Percentiles rank a stretch among this genome's conserved stretches.
Evolutionary conservation across 1,140 invertebrate genomes (phyloP).

Genomic region (Steinernema feltiae): DNA sequence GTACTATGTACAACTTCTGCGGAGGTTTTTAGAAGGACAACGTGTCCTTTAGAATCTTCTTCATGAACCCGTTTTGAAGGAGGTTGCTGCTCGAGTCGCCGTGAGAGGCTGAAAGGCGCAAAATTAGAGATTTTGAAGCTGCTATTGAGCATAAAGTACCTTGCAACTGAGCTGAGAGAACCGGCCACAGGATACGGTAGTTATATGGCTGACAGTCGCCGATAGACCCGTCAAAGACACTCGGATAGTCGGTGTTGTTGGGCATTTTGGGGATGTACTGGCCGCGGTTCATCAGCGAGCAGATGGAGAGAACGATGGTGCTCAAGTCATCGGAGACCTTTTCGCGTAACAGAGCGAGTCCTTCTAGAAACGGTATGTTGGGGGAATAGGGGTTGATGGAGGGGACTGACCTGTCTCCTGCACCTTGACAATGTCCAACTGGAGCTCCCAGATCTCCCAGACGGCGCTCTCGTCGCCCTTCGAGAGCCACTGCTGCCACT

Average conservation of each 20-base stretch:
- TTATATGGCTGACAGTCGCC: neutral
- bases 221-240: constrained; percentile 6
- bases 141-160: neutral
- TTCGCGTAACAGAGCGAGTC: neutral
- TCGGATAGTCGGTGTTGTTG: neutral
- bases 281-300: neutral
- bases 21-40: constrained; percentile 12
- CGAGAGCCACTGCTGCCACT: neutral
- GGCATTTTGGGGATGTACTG: constrained; percentile 5
- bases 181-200: constrained; percentile 2
- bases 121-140: neutral
- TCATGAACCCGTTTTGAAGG: constrained; percentile 10
- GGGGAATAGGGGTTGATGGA: neutral
- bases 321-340: constrained; percentile 4
- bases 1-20: too few relatives aligned
- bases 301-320: neutral
- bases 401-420: neutral
- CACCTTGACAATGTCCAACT: neutral
- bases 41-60: constrained; percentile 13
- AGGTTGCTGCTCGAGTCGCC: constrained; percentile 8
- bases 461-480: neutral
- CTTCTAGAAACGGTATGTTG: neutral
- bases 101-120: constrained; percentile 1
- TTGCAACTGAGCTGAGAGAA: neutral
- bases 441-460: constrained; percentile 3